These are phyloP conservation scores for Allophyes oxyacanthae DNA, from an alignment of 2,888 invertebrate genomes.

Conservation along the genomic window DNA sequence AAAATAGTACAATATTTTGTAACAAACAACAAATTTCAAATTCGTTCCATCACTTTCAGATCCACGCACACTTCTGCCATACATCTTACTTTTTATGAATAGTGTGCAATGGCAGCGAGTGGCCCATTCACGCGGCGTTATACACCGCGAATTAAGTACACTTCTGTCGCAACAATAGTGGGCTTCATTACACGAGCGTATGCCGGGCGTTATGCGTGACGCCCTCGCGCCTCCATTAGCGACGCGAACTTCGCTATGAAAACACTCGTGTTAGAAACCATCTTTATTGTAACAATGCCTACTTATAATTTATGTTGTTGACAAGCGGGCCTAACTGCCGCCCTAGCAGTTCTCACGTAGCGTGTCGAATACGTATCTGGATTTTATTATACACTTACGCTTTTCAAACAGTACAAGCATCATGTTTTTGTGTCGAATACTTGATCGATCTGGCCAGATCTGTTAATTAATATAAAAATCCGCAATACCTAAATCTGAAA, in stretches of 20 bases:
- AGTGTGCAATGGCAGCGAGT: slow-evolving; percentile 63
- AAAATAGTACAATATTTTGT: slow-evolving; percentile 19
- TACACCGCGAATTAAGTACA: slow-evolving; percentile 81
- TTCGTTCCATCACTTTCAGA: slow-evolving; percentile 56
- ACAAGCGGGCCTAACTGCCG: slow-evolving; percentile 81
- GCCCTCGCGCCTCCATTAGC: slow-evolving; percentile 81
- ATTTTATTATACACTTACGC: slow-evolving; percentile 73
- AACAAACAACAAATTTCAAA: slow-evolving; percentile 43
- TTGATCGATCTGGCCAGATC: slow-evolving; percentile 8
- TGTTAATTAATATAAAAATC: slow-evolving; percentile 1
- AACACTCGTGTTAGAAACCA: slow-evolving; percentile 79
- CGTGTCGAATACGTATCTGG: slow-evolving; percentile 73
- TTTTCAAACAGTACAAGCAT: slow-evolving; percentile 39
- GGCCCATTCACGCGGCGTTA: slow-evolving; percentile 61
- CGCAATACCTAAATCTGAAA: slow-evolving; percentile 3
- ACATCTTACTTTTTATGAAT: slow-evolving; percentile 69
- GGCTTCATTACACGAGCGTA: slow-evolving; percentile 85
- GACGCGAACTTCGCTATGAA: slow-evolving; percentile 80
- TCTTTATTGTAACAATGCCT: slow-evolving; percentile 82
- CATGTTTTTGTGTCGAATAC: slow-evolving; percentile 3
- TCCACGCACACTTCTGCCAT: slow-evolving; percentile 43
- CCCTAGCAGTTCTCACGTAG: slow-evolving; percentile 68
- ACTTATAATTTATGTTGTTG: slow-evolving; percentile 85
- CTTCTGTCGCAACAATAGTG: slow-evolving; percentile 83
- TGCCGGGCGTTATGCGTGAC: slow-evolving; percentile 84